Evolutionary conservation across 2,797 vertebrate genomes (phyloP), one percentile per base, ranked within the genome.

Genomic region (Danio jaintianensis): DNA sequence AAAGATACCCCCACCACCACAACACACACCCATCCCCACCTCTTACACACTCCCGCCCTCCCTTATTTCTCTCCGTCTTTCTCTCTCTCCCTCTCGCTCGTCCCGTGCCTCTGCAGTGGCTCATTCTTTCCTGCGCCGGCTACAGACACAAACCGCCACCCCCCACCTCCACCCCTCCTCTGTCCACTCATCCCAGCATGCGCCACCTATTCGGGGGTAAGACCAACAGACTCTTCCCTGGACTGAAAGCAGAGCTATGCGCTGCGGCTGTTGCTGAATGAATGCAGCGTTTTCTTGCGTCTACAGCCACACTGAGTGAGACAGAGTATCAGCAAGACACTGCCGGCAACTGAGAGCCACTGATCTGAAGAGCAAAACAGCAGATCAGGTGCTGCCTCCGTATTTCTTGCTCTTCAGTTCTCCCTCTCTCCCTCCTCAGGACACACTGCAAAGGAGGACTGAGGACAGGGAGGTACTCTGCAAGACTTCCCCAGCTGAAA

Each of bases 91-190:
- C 82, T 55, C 79, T 81, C 78, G 75, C 83, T 75, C 82, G 40
- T 85, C 45, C 78, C 64, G 85, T 86, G 81, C 85, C 89, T 89
- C 93, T 91, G 93, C 92, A 92, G 91, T 90, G 89, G 79, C 85
- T 88, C 87, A 87, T 87, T 91, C 81, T 83, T 90, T 82, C 80
- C 83, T 85, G 85, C 73, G 80, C 87, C 78, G 83, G 84, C 86
- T 77, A 61, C 71, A 73, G 62, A 70, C 68, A 67, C 74, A 77
- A 89, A 84, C 85, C 83, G 62, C 81, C n/a, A n/a, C n/a, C 85
- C 76, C 83, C 84, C 80, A 80, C 74, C 75, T 84, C 85, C 80
- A 88, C 90, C 88, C 83, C 88, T 88, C 82, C 78, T 75, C 79
- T 74, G 56, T 40, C 53, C 55, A 63, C 81, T 87, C 47, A 43